Percentiles rank a stretch among this genome's conserved stretches.
These are phyloP conservation scores for Elysia chlorotica DNA, from an alignment of 1,140 invertebrate genomes.

Conservation along the genomic window DNA sequence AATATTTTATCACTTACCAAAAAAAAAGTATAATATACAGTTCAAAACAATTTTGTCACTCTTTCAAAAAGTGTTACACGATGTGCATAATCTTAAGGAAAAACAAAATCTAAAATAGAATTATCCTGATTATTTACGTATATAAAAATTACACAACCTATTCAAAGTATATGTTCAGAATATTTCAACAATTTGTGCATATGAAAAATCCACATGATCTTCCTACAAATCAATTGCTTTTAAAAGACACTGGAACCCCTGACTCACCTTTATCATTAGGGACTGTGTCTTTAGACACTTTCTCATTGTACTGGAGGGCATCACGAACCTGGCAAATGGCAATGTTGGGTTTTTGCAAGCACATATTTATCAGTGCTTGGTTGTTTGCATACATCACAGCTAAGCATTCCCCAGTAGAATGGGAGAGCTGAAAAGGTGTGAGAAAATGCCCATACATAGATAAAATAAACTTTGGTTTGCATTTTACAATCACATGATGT, in stretches of 20 bases:
- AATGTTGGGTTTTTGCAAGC: constrained; percentile 84
- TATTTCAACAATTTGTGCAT: too few relatives aligned
- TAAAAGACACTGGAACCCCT: too few relatives aligned
- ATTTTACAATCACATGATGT: too few relatives aligned
- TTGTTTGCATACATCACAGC: constrained; percentile 85
- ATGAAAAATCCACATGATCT: too few relatives aligned
- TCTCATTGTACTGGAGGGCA: constrained; percentile 81
- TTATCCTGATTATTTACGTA: too few relatives aligned
- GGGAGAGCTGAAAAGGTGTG: constrained; percentile 36
- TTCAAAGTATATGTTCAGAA: too few relatives aligned
- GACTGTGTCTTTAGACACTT: constrained; percentile 62
- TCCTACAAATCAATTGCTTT: too few relatives aligned
- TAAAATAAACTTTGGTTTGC: too few relatives aligned
- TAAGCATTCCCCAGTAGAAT: constrained; percentile 46
- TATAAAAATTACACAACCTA: too few relatives aligned
- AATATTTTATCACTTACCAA: background rate
- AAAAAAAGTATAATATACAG: background rate
- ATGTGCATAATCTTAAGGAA: too few relatives aligned
- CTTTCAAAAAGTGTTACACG: background rate
- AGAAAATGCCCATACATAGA: too few relatives aligned
- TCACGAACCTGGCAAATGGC: constrained; percentile 84
- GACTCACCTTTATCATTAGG: constrained; percentile 25
- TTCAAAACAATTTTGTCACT: background rate
- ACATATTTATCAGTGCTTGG: constrained; percentile 84
- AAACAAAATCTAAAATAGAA: too few relatives aligned